Base-by-base conservation (phyloP, 2,113 vertebrate genomes). In the Erinaceus europaeus region DNA sequence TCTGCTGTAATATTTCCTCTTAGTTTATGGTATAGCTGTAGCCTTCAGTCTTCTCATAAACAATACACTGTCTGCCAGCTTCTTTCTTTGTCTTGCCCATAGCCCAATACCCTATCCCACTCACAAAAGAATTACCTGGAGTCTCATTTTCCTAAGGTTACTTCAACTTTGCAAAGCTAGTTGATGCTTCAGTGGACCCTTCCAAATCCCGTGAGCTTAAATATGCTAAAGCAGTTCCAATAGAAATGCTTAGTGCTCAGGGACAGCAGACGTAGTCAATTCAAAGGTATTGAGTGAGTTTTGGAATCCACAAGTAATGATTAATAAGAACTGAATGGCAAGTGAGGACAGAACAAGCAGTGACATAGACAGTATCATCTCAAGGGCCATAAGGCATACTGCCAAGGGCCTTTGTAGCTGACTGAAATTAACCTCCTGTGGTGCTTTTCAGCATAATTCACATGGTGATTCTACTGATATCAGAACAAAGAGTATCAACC, bases 251-350 rank as follows among this genome's bases (percentile, higher is more conserved):
- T 36, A 42, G 62, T 67, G 10, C 44, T 64, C 40, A 61, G 18
- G 32, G 27, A 38, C n/a, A 83, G 5, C 27, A 79, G 12, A 52
- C 20, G n/a, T 90, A 21, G 40, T 73, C 18, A 29, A 38, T 74
- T 87, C 34, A 64, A 74, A 64, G 38, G 27, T 84, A 57, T 46
- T 81, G 59, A 62, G 13, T 23, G 36, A 77, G 36, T 74, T 83
- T 36, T 13, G 29, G 74, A 40, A 84, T 81, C 59, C 32, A 10
- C 84, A 73, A 69, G 59, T 91, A 55, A 75, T 82, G 5, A 4
- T 72, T 84, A 84, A 71, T 62, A 69, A 93, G 65, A 65, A 50
- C 21, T 71, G 40, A 91, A 42, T 81, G 46, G 52, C 81, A 86
- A 72, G 25, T 42, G 15, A 81, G 68, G 55, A 13, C 90, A 29